Evolutionary conservation across 2,113 vertebrate species (phyloP).

Genomic region (Dolichallabes microphthalmus): DNA sequence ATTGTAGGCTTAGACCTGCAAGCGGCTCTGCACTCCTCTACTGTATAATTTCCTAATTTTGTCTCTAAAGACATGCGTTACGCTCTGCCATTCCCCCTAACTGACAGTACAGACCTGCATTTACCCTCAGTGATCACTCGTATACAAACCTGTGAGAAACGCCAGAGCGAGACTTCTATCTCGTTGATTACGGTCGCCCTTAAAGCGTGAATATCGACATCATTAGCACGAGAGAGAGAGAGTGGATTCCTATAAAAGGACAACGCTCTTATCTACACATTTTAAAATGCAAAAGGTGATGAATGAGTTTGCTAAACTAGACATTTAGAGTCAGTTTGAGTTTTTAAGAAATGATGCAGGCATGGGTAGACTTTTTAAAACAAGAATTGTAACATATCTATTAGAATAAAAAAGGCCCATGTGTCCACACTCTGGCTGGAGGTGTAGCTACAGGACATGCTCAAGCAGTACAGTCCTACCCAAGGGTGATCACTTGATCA

Average conservation of each 20-base stretch:
- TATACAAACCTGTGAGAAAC: constrained; percentile 31
- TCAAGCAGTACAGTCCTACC: not conserved
- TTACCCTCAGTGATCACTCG: constrained; percentile 15
- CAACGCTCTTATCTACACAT: constrained; percentile 18
- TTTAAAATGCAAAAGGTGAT: constrained; percentile 27
- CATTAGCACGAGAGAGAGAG: constrained; percentile 8
- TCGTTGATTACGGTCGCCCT: constrained; percentile 7
- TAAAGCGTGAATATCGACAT: constrained; percentile 4
- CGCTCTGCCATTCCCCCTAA: constrained; percentile 5
- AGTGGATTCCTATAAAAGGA: constrained; percentile 15
- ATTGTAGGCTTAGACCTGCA: not conserved
- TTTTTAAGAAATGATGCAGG: constrained; percentile 14
- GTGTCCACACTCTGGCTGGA: not conserved
- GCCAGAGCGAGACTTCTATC: not conserved
- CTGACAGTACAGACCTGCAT: not conserved
- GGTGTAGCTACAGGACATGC: not conserved
- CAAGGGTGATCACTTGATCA: not conserved
- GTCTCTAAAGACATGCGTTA: constrained; percentile 3
- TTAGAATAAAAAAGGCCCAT: not conserved
- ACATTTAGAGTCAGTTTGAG: not conserved
- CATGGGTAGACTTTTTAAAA: constrained; percentile 12
- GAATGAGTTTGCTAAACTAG: constrained; percentile 5
- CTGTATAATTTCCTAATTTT: constrained; percentile 33
- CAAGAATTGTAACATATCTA: not conserved
- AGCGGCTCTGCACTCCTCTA: not conserved